Evolutionary conservation across 2,888 invertebrate species (phyloP), one percentile per base, ranked within the genome.

Genomic region (Drosophila formosana): DNA sequence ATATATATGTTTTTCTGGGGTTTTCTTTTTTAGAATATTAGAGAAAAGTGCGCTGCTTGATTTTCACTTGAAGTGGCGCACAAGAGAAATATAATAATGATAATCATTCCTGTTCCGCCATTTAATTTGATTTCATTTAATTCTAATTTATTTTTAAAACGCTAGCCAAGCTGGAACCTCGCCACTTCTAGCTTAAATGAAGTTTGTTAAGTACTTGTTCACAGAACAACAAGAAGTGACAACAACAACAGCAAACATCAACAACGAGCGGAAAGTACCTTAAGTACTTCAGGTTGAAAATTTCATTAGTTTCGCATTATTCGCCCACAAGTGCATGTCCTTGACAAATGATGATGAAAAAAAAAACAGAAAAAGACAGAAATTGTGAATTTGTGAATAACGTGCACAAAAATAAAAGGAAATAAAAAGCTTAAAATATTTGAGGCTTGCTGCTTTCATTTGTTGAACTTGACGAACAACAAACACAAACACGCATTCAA

Each of bases 281-380:
- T 72, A 68, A 73, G 70, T 77, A 75, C 78, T 84, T 79, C 84
- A 82, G 88, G 82, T 86, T 82, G 75, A 66, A 75, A 89, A 87
- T 87, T 86, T 89, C 87, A 89, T 87, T 84, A 87, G 87, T 87
- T 87, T 75, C 64, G 50, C 50, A 83, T 83, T 83, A 82, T 83
- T 74, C 69, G 63, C 76, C 73, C 75, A 73, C 72, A 72, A 81
- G 80, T 62, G 74, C 72, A 60, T 32, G 57, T 62, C 45, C 66
- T 63, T 69, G 65, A 52, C 62, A 69, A 69, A 69, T 52, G 45
- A 58, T 52, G 60, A 64, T 52, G n/a, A 37, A 37, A 37, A 11
- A 37, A 37, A 34, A 9, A 34, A 34, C 28, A 28, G 28, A 63
- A 64, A 61, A 55, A 39, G 4, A 39, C 34, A 34, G 9, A 50